phyloP scores from a whole-genome alignment of 2,888 invertebrate genomes.

The Nasonia oneida region DNA sequence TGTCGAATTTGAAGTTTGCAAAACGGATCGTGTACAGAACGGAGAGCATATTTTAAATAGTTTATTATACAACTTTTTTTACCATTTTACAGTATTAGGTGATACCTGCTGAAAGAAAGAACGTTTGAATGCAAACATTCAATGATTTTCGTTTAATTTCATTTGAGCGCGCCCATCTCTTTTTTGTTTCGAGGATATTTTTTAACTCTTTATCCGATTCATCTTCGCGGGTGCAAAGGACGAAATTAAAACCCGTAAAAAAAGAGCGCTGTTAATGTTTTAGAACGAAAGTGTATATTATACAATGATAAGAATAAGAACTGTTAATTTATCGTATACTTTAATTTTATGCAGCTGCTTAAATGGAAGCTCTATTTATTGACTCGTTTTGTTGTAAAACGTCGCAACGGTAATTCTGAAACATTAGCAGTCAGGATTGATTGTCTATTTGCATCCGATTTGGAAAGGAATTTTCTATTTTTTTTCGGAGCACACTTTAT shows the following conservation, averaged over 20 bases:
- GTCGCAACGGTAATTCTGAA: constrained; percentile 7
- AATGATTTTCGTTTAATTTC: constrained; percentile 49
- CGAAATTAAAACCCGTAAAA: constrained; percentile 39
- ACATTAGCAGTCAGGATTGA: background rate
- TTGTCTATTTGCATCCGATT: constrained; percentile 47
- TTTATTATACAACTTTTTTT: constrained; percentile 5
- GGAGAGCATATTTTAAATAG: constrained; percentile 21
- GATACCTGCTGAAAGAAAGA: background rate
- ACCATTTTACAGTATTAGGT: background rate
- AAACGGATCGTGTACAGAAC: constrained; percentile 19
- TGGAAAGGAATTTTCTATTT: background rate
- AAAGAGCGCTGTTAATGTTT: constrained; percentile 52
- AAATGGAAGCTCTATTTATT: background rate
- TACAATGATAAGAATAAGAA: background rate
- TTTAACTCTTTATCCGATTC: background rate
- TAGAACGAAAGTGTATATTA: background rate
- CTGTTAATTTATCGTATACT: constrained; percentile 5
- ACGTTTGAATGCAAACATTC: background rate
- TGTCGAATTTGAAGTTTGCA: background rate
- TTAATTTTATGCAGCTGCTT: background rate
- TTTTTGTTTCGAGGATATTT: background rate
- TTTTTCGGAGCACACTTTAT: background rate
- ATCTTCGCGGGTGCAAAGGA: background rate
- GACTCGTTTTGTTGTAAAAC: background rate
- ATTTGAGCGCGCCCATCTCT: background rate